phyloP scores from a whole-genome alignment of 2,888 invertebrate species.

The Trachelus troglodyta region DNA sequence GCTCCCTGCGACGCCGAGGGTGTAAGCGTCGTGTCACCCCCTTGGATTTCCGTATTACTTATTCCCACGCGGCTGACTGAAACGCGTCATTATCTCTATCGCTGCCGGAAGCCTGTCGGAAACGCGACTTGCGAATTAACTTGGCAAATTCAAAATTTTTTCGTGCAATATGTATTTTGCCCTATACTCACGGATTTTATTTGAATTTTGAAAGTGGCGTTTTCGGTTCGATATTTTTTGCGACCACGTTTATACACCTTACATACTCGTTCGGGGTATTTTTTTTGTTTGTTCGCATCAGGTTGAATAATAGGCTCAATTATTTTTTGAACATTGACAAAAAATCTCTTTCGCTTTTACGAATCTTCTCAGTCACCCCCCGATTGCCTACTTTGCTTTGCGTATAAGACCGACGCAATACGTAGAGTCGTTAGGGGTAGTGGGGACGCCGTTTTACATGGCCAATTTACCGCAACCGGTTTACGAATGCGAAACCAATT shows the following conservation, averaged over 20 bases:
- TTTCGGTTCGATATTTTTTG: too few relatives aligned
- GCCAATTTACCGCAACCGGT: slow-evolving; percentile 26
- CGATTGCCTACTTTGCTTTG: too few relatives aligned
- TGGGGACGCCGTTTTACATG: slow-evolving; percentile 16
- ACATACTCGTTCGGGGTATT: too few relatives aligned
- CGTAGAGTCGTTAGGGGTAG: neutral
- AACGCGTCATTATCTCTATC: slow-evolving; percentile 31
- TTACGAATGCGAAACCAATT: slow-evolving; percentile 25
- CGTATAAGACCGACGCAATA: neutral
- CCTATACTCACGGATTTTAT: too few relatives aligned
- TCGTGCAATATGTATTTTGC: neutral
- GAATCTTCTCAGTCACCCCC: too few relatives aligned
- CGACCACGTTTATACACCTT: too few relatives aligned
- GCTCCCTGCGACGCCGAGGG: neutral
- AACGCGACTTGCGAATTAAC: slow-evolving; percentile 24
- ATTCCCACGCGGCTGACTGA: slow-evolving; percentile 29
- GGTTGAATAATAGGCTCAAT: slow-evolving; percentile 39
- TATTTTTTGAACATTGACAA: slow-evolving; percentile 20
- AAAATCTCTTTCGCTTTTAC: too few relatives aligned
- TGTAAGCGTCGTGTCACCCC: neutral
- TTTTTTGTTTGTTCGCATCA: neutral
- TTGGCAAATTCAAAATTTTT: slow-evolving; percentile 6
- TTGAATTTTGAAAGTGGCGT: too few relatives aligned
- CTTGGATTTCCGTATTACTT: slow-evolving; percentile 33
- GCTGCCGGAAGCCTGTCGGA: slow-evolving; percentile 14